A percentile compares a stretch with the other conserved stretches of the same genome.
phyloP scores from a whole-genome alignment of 2,113 vertebrate genomes.

The Aldabrachelys gigantea region DNA sequence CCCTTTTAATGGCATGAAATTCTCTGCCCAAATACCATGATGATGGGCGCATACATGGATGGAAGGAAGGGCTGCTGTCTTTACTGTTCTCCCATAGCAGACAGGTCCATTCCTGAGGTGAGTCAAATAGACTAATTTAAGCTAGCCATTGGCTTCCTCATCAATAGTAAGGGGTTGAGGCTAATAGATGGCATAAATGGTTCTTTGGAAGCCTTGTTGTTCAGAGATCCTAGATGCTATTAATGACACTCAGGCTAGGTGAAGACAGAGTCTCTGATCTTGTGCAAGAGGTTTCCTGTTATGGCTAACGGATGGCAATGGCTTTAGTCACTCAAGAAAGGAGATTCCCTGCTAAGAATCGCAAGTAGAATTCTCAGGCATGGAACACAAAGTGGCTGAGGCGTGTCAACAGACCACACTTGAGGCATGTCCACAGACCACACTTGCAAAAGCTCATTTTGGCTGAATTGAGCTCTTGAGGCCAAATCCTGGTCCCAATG shows the following conservation, averaged over 20 bases:
- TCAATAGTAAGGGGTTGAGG: neutral
- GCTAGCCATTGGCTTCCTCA: neutral
- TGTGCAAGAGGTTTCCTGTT: constrained; percentile 32
- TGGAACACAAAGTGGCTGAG: neutral
- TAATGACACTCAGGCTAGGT: neutral
- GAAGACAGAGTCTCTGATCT: constrained; percentile 46
- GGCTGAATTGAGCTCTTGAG: neutral
- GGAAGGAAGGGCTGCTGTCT: neutral
- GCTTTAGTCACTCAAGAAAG: neutral
- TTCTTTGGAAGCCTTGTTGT: neutral
- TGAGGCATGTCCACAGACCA: neutral
- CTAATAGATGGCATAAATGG: neutral
- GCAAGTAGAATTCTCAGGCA: neutral
- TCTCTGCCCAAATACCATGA: neutral
- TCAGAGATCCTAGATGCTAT: neutral
- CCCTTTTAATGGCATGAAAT: neutral
- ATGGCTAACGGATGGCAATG: neutral
- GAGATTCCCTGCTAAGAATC: neutral
- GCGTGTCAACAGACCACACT: neutral
- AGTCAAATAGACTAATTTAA: neutral
- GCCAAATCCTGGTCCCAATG: neutral
- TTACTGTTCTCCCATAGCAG: neutral
- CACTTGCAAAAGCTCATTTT: neutral
- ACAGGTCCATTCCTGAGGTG: neutral
- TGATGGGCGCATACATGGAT: neutral